Evolutionary conservation across 2,797 vertebrate species (phyloP), one percentile per base, ranked within the genome.

Genomic region (Coregonus suidteri): DNA sequence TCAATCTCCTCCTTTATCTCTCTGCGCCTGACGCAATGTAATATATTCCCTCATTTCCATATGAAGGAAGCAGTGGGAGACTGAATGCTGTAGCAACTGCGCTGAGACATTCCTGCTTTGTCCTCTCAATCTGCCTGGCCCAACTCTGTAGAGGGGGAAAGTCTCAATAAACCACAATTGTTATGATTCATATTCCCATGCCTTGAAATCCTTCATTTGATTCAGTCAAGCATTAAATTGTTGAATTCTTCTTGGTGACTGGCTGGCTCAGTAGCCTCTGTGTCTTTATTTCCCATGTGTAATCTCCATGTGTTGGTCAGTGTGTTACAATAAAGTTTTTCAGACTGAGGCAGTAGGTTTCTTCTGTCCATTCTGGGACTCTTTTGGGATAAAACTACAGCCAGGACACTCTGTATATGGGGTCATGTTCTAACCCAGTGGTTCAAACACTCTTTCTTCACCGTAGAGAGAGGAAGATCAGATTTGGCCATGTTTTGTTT

Each of bases 21-120:
- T 77, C 64, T 77, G 79, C 75, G 87, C 14, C 25, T 30, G 84
- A 87, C 86, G 81, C 83, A 79, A 74, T 81, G 79, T 91, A 89
- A 92, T 89, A 86, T 90, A 89, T 91, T 91, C 79, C 73, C 91
- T 94, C 82, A 93, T 95, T 94, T 93, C 88, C 93, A 94, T 93
- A 90, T 90, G 92, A 94, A 93, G 90, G 90, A 91, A 91, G 83
- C 75, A 74, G 84, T 90, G 86, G 89, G 84, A 86, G 88, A 85
- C 68, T 41, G 88, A 90, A 89, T 84, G 79, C 79, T 67, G 75
- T 59, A 84, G 84, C 79, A 79, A 71, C 59, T 59, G 41, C 41
- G 11, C 41, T 75, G 66, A 84, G 81, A 85, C 82, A 80, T 87
- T 87, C 79, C 81, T 83, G 35, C 75, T 86, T 75, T 84, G 84